Base-by-base conservation (phyloP, 2,797 vertebrate species). In the Tokudaia muenninki region DNA sequence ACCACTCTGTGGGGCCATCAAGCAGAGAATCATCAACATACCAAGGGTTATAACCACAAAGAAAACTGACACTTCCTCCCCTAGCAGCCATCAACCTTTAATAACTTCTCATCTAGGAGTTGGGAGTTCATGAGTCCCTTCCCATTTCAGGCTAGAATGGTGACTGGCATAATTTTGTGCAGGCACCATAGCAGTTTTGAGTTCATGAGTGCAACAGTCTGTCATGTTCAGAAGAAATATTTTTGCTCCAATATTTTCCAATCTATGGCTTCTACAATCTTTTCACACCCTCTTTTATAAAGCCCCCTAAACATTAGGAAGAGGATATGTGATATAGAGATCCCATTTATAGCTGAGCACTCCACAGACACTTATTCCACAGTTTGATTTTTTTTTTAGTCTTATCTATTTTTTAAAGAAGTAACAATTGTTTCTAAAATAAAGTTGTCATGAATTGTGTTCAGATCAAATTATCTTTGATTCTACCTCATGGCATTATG, bases 341-440 rank as follows among this genome's bases (percentile, higher is more conserved):
- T 26, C 11, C 2, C 21, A 50, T 86, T 70, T 50, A 65, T n/a
- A 65, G 52, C 3, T 81, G 79, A n/a, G 34, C 21, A 57, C 34
- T 41, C 24, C 80, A 82, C 22, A 59, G 22, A 41, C 22, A 82
- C 14, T 61, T 61, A 29, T 29, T 59, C 34, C 6, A 81, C 24
- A 57, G 52, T 57, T 59, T 81, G 21, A 13, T 12, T 93, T 92
- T 91, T 92, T 89, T 92, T 89, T 92, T 92, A 72, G 44, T 26
- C 24, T 77, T 91, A 44, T 79, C 86, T 41, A 57, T 78, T 61
- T 70, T 19, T 3, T 10, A 41, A 74, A 67, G 37, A 29, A 59
- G 29, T 34, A 14, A 16, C 7, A 74, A 65, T 52, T 55, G 11
- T 83, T 87, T 37, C 29, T 59, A 87, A 82, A 34, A 92, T n/a